Conservation (phyloP, 1,140 invertebrate genomes). For the Hycleus cichorii region DNA sequence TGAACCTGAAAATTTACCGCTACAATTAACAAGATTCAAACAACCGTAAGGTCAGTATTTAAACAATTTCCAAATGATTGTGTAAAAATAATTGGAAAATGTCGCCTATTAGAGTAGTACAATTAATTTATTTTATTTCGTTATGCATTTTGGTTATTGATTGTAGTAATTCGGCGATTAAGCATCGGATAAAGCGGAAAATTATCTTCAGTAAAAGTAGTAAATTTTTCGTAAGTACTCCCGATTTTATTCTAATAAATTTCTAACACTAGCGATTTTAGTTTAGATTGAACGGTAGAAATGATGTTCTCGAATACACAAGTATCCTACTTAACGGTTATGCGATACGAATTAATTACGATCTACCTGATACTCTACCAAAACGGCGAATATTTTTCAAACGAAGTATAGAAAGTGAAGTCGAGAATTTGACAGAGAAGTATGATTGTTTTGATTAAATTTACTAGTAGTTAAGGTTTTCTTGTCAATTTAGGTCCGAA, state of each 20-base stretch:
- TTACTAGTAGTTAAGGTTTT: background rate
- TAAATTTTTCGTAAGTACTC: constrained; percentile 34
- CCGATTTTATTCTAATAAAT: background rate
- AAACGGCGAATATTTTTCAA: constrained; percentile 29
- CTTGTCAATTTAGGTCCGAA: constrained; percentile 15
- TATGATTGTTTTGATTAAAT: constrained; percentile 16
- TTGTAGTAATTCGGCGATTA: background rate
- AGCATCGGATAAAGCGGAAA: constrained; percentile 26
- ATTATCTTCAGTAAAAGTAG: constrained; percentile 33
- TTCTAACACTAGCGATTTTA: background rate
- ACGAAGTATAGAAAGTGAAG: constrained; percentile 27
- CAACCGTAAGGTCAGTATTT: too few species aligned
- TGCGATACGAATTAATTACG: constrained; percentile 30
- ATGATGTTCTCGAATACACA: constrained; percentile 26
- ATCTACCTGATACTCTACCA: constrained; percentile 25
- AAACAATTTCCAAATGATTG: too few species aligned
- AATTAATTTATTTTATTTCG: too few species aligned
- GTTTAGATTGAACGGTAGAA: constrained; percentile 32
- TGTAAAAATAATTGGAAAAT: too few species aligned
- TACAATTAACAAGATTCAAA: too few species aligned
- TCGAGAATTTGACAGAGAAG: constrained; percentile 24
- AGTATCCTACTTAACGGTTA: constrained; percentile 30
- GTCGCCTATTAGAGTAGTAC: too few species aligned
- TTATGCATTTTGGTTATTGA: too few species aligned
- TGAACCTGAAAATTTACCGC: too few species aligned